Conservation (phyloP, 2,797 vertebrate species). For the Cygnus olor region DNA sequence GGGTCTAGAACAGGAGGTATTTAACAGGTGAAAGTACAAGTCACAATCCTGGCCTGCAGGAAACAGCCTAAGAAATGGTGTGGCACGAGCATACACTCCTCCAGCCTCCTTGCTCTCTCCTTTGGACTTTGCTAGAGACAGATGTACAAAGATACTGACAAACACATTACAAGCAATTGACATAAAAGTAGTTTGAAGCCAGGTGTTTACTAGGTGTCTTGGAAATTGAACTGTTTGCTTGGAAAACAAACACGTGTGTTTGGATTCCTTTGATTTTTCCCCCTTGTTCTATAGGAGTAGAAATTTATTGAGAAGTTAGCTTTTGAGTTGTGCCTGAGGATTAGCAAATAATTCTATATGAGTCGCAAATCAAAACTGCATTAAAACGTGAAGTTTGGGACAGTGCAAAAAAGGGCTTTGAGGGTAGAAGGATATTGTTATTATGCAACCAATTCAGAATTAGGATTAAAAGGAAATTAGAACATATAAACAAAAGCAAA, state of each 20-base stretch:
- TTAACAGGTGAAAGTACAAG: background rate
- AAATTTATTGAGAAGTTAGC: background rate
- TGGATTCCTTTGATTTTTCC: background rate
- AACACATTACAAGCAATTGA: background rate
- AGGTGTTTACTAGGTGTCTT: background rate
- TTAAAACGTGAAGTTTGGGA: background rate
- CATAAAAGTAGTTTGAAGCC: background rate
- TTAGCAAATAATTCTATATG: background rate
- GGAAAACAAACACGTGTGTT: background rate
- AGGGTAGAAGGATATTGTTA: background rate
- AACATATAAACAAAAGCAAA: slow-evolving; percentile 19
- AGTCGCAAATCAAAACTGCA: background rate
- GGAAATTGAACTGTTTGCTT: background rate
- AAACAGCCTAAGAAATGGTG: background rate
- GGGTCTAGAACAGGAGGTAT: background rate
- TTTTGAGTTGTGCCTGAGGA: background rate
- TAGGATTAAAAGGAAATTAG: slow-evolving; percentile 1
- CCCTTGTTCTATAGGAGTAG: background rate
- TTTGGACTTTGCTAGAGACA: background rate
- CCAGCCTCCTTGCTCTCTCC: background rate
- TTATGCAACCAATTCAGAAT: slow-evolving; percentile 10
- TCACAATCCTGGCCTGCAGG: background rate
- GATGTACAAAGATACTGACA: background rate
- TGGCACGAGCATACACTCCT: background rate
- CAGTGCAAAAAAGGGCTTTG: background rate